These are phyloP conservation scores for Phanerotoma sp. DNA, from an alignment of 2,888 invertebrate species.

Conservation along the genomic window DNA sequence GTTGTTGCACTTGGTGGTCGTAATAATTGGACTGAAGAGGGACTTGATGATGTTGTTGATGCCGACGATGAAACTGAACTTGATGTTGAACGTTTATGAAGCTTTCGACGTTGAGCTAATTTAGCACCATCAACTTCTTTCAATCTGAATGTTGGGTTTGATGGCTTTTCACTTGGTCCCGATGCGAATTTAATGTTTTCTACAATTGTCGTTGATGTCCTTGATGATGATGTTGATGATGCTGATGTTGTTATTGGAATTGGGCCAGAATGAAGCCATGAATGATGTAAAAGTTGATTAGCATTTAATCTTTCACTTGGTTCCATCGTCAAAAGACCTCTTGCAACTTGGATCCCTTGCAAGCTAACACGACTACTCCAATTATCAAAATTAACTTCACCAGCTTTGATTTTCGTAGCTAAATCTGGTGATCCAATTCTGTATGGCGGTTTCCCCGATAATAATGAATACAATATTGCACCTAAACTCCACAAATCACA, in stretches of 20 bases:
- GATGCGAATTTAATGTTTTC: conserved; percentile 34
- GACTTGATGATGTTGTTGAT: conserved; percentile 52
- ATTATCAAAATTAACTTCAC: conserved; percentile 75
- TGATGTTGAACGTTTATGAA: conserved; percentile 62
- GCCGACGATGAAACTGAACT: conserved; percentile 57
- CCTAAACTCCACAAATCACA: conserved; percentile 97
- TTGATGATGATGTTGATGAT: neutral
- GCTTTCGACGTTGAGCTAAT: conserved; percentile 68
- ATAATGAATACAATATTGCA: conserved; percentile 85
- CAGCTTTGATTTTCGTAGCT: conserved; percentile 77
- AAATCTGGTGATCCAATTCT: conserved; percentile 70
- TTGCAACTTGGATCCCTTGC: conserved; percentile 70
- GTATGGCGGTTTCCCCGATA: conserved; percentile 88
- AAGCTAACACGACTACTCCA: conserved; percentile 80
- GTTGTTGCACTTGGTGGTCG: conserved; percentile 40
- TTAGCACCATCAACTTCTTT: conserved; percentile 73
- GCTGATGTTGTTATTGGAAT: neutral
- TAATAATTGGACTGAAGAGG: conserved; percentile 38
- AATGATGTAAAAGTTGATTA: conserved; percentile 66
- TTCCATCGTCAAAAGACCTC: conserved; percentile 77
- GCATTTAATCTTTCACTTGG: conserved; percentile 72
- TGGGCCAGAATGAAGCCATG: no score
- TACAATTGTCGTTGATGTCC: neutral
- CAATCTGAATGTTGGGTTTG: conserved; percentile 73
- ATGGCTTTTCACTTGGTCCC: conserved; percentile 68